Conservation (phyloP, 2,113 vertebrate genomes). For the Nestor notabilis region DNA sequence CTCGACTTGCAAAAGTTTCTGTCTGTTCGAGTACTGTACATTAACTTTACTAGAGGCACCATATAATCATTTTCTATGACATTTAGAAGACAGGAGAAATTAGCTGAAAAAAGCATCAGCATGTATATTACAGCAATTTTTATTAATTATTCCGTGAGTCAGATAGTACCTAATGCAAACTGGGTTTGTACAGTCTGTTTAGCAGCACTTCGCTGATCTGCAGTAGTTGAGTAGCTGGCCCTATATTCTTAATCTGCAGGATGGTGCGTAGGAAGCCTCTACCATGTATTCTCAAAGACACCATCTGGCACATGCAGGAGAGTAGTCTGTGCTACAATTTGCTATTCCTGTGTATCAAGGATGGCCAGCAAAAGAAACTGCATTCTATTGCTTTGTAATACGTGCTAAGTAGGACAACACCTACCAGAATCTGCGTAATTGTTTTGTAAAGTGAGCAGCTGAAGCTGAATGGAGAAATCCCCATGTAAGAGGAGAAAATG, state of each 20-base stretch:
- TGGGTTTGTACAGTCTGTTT: not conserved
- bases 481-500: not conserved
- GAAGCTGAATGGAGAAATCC: not conserved
- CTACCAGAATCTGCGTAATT: not conserved
- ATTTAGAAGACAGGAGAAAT: not conserved
- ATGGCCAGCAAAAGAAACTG: not conserved
- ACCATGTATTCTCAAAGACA: not conserved
- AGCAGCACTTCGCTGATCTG: not conserved
- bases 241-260: not conserved
- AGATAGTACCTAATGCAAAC: conserved; percentile 15
- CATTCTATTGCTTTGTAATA: not conserved
- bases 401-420: not conserved
- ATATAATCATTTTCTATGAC: not conserved
- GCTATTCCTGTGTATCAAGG: not conserved
- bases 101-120: not conserved
- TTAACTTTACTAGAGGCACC: not conserved
- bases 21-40: not conserved
- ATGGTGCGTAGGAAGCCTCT: not conserved
- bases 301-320: conserved; percentile 30
- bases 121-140: not conserved
- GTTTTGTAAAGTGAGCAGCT: not conserved
- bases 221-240: not conserved
- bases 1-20: not conserved
- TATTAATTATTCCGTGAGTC: conserved; percentile 46
- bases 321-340: not conserved